Base-by-base conservation (phyloP, 2,797 vertebrate genomes). In the Siniperca obscura region DNA sequence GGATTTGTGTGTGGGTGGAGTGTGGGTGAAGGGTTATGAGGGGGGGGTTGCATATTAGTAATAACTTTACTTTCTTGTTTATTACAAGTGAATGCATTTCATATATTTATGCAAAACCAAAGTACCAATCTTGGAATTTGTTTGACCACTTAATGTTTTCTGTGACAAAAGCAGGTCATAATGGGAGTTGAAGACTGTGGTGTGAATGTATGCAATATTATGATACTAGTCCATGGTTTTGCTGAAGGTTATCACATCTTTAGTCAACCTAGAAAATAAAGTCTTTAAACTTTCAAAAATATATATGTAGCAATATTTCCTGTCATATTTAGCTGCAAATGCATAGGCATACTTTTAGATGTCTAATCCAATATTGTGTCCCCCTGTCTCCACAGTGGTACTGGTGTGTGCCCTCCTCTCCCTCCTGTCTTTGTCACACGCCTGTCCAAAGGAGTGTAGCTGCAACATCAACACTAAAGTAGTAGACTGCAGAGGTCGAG, bases 401-500 rank as follows among this genome's bases (percentile, higher is more conserved):
- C 80, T 96, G 86, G 50, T 95, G 86, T 94, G 95, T 86, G 86
- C 84, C 85, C 93, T 94, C 40, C 90, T 94, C 57, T 71, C 84
- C 78, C 81, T 95, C 55, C 80, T 97, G 61, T 85, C 94, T 74
- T 80, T 75, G 0, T 70, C 68, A 59, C 91, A 69, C 0, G 81
- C 96, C 83, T 99, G 98, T 90, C 98, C 97, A 0, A 92, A 96
- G 75, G 96, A 96, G 89, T 99, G 98, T 69, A 92, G 72, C 11
- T 99, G 98, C 92, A 91, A 97, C 78, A 80, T 82, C 68, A 91
- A 96, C 81, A 94, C 96, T 70, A 97, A 96, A 85, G 96, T 94
- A 62, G 97, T 97, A 77, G 97, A 99, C 93, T 99, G 98, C 84
- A 95, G 96, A 75, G 97, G 91, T 2, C 95, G 91, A 84, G 97